Evolutionary conservation across 2,797 vertebrate species (phyloP).

Genomic region (Buceros bicornis): DNA sequence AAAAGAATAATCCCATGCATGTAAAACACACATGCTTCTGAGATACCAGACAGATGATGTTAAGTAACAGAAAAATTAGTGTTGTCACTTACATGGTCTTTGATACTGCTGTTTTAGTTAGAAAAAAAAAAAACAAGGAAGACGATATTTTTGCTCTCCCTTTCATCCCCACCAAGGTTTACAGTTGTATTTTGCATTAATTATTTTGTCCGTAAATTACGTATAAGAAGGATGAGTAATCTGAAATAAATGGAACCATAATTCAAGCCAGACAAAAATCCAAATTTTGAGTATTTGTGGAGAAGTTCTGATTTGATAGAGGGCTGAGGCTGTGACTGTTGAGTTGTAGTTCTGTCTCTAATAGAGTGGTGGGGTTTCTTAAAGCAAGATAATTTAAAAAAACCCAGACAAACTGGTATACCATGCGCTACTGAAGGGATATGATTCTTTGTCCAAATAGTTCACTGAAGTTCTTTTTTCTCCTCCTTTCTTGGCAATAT

Average conservation of each 20-base stretch:
- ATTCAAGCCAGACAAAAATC: not conserved
- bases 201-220: not conserved
- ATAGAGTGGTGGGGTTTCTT: not conserved
- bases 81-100: not conserved
- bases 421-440: not conserved
- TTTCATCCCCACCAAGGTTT: not conserved
- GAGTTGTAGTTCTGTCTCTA: not conserved
- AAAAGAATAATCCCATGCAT: not conserved
- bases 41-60: not conserved
- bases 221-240: not conserved
- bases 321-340: not conserved
- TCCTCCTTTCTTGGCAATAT: not conserved
- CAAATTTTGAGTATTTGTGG: not conserved
- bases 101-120: not conserved
- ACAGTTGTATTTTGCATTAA: not conserved
- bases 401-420: not conserved
- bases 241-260: not conserved
- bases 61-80: not conserved
- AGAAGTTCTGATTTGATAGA: not conserved
- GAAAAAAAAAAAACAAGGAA: not conserved
- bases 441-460: not conserved
- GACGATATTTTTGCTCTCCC: not conserved
- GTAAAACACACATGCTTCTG: not conserved
- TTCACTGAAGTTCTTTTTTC: not conserved
- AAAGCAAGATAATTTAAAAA: not conserved